Base-by-base conservation (phyloP, 2,113 vertebrate genomes). In the Cephalopholis sonnerati region DNA sequence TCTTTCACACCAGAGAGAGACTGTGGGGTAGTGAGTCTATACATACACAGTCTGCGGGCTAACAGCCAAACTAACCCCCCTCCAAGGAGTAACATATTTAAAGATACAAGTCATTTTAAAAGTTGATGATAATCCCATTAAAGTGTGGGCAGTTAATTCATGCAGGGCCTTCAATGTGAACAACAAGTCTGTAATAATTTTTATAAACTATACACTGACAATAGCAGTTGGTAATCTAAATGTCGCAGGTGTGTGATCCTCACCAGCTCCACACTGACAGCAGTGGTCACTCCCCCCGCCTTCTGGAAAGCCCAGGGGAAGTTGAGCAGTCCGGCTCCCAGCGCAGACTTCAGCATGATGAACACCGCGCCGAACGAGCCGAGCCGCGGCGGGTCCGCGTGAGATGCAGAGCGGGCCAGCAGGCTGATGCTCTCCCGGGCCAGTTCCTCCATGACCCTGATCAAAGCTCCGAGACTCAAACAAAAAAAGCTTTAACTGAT, bases 291-390 rank as follows among this genome's bases (percentile, higher is more conserved):
- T 1, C 98, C 98, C 0, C 98, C 98, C 0, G 97, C 97, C 88
- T 95, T 96, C 91, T 96, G 76, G 88, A 99, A 99, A 3, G 98
- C 97, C 98, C 98, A 98, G 17, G 98, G 97, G 68, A 99, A 99
- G 91, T 96, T 99, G 32, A 99, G 97, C 41, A 99, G 95, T 24
- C 98, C 98, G 0, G 98, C 97, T 5, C 98, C 98, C 58, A 99
- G 96, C 0, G 98, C 96, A 0, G 98, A 99, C 69, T 99, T 99
- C 39, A 98, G 91, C 94, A 98, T 94, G 77, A 99, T 99, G 94
- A 98, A 98, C 64, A 97, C 89, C 0, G 98, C 97, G 0, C 97
- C 97, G 2, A 95, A 92, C 0, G 97, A 97, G 15, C 98, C 97
- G n/a, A 99, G 93, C 5, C 87, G 73, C 0, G 95, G 91, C 1